These are phyloP conservation scores for Catocala nupta DNA, from an alignment of 2,888 invertebrate species.

Conservation along the genomic window DNA sequence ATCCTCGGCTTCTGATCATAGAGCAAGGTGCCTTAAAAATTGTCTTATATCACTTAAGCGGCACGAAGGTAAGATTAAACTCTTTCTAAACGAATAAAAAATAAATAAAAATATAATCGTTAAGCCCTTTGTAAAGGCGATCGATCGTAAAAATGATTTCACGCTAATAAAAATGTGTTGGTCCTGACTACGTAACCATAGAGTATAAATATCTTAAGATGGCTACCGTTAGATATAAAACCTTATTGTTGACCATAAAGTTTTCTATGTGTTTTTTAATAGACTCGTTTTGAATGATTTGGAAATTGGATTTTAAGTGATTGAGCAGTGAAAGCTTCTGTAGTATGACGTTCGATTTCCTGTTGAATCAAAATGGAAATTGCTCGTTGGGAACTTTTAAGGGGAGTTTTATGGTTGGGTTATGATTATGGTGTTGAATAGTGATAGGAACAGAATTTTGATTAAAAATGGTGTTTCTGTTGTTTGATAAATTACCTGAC, in stretches of 20 bases:
- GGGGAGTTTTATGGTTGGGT: neutral
- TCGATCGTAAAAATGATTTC: constrained; percentile 37
- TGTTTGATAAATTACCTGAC: too few species aligned
- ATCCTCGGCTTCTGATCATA: too few species aligned
- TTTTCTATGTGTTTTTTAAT: constrained; percentile 18
- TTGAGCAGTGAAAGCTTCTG: constrained; percentile 11
- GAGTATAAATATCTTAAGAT: constrained; percentile 6
- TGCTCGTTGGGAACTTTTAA: neutral
- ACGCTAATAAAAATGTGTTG: constrained; percentile 36
- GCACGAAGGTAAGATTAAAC: neutral
- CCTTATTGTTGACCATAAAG: constrained; percentile 30
- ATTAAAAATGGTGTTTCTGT: too few species aligned
- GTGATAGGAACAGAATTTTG: too few species aligned
- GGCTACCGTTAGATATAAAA: constrained; percentile 43
- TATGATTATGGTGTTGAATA: too few species aligned
- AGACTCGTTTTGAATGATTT: constrained; percentile 6
- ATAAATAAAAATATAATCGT: constrained; percentile 1
- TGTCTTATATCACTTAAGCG: neutral
- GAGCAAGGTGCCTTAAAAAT: too few species aligned
- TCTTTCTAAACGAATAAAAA: constrained; percentile 10
- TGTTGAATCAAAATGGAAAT: constrained; percentile 17
- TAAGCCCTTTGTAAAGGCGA: constrained; percentile 16
- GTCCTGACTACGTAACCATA: constrained; percentile 23
- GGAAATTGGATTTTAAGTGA: constrained; percentile 18
- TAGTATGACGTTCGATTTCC: constrained; percentile 16